Conservation (phyloP, 2,888 invertebrate genomes). For the Hanleya hanleyi region DNA sequence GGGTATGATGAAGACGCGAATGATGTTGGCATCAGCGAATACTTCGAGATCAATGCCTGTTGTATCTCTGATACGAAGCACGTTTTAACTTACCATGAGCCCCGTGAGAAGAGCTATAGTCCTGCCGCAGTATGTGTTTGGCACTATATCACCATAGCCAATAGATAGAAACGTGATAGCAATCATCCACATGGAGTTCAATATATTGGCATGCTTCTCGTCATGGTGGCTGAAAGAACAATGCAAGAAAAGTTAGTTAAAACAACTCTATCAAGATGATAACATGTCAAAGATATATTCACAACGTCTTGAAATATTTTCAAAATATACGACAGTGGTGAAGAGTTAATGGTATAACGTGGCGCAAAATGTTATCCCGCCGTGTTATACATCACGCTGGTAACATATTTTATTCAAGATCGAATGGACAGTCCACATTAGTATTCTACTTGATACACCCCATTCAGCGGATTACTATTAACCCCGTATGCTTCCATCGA, state of each 20-base stretch:
- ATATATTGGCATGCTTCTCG: slow-evolving; percentile 97
- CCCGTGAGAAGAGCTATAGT: slow-evolving; percentile 99
- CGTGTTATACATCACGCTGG: too few relatives aligned
- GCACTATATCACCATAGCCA: slow-evolving; percentile 99
- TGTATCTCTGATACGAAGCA: not conserved
- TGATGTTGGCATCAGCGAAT: not conserved
- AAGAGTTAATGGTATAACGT: too few relatives aligned
- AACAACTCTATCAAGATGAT: not conserved
- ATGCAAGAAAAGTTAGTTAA: slow-evolving; percentile 13
- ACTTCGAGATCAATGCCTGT: not conserved
- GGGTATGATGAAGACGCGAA: not conserved
- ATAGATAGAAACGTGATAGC: slow-evolving; percentile 99
- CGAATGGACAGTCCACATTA: too few relatives aligned
- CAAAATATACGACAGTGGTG: not conserved
- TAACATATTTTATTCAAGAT: too few relatives aligned
- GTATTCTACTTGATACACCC: too few relatives aligned
- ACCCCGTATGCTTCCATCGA: too few relatives aligned
- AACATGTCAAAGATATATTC: not conserved
- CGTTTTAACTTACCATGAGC: slow-evolving; percentile 88
- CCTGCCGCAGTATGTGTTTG: slow-evolving; percentile 99
- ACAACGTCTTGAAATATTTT: not conserved
- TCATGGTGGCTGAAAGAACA: slow-evolving; percentile 90
- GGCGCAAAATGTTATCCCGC: too few relatives aligned
- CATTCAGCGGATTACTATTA: too few relatives aligned
- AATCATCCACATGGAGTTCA: slow-evolving; percentile 99